These are phyloP conservation scores for Polydrusus tereticollis DNA, from an alignment of 2,888 invertebrate species.

Conservation along the genomic window DNA sequence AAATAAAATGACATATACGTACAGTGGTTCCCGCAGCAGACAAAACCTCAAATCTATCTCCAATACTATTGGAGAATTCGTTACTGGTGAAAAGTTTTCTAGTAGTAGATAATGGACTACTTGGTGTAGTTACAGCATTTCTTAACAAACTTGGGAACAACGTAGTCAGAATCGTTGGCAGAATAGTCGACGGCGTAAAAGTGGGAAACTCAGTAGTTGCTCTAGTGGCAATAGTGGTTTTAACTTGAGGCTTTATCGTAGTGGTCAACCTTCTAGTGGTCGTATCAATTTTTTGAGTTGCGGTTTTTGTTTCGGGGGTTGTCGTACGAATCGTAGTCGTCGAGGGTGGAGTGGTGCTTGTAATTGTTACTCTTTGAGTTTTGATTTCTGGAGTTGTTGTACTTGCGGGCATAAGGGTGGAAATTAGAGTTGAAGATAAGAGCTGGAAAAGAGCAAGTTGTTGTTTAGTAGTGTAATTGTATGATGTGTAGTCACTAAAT, in stretches of 20 bases:
- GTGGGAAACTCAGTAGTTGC: conserved; percentile 51
- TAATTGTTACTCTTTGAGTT: conserved; percentile 30
- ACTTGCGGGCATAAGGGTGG: conserved; percentile 26
- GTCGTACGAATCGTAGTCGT: conserved; percentile 37
- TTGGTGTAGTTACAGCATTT: conserved; percentile 46
- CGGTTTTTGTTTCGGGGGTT: conserved; percentile 39
- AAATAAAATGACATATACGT: too few species aligned
- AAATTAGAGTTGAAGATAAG: conserved; percentile 17
- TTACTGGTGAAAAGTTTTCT: conserved; percentile 14
- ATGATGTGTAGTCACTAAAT: not conserved
- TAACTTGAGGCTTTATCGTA: conserved; percentile 41
- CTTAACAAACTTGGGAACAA: conserved; percentile 56
- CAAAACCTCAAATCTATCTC: conserved; percentile 35
- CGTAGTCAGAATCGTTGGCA: conserved; percentile 60
- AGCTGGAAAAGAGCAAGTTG: conserved; percentile 23
- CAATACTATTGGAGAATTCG: conserved; percentile 20
- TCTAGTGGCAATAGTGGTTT: conserved; percentile 23
- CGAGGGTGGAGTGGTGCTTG: conserved; percentile 44
- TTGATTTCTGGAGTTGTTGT: conserved; percentile 51
- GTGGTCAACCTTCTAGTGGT: conserved; percentile 42
- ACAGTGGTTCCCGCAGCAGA: conserved; percentile 43
- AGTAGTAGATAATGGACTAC: conserved; percentile 28
- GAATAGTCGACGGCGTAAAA: conserved; percentile 56
- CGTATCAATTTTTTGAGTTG: conserved; percentile 47
- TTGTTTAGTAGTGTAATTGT: conserved; percentile 8